Evolutionary conservation across 2,888 invertebrate genomes (phyloP), one percentile per base, ranked within the genome.

Genomic region (Andrena fulva): DNA sequence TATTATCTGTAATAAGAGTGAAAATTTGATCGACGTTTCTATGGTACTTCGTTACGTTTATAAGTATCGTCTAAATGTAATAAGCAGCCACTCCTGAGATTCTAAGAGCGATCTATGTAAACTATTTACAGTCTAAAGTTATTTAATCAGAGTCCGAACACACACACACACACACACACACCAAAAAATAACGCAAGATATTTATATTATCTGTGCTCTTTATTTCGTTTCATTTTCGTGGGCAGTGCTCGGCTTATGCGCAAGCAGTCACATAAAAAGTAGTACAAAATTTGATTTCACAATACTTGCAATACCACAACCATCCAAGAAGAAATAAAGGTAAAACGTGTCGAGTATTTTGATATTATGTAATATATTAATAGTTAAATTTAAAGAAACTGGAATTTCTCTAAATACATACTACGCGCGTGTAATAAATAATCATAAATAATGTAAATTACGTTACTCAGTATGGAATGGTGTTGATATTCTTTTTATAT

Each of bases 391-490:
- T 62, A 52, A 66, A 59, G n/a, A 70, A 71, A 76, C 2, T 63
- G 31, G n/a, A 64, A 59, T 48, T 72, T 79, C 24, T 74, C 29
- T 69, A 52, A 59, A 76, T 33, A 29, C 76, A 33, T 67, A 81
- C 75, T 42, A 69, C 48, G 54, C 29, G 60, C 60, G 29, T 72
- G n/a, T 66, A 85, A 85, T 85, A 85, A 85, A 85, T 85, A 85
- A 76, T 75, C 64, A 78, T 82, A 79, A 85, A 79, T 77, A 85
- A 79, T 73, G 67, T 67, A 72, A 64, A 80, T 69, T 71, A 74
- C 62, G 54, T 42, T 82, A 79, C n/a, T 42, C 52, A 72, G 56
- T 60, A 63, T 85, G 81, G 82, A 54, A 83, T 80, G 74, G 67
- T 68, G 64, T 52, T 70, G 48, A 48, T 52, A 54, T 31, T 62